Conservation (phyloP, 2,888 invertebrate species). For the Rosalia funebris region DNA sequence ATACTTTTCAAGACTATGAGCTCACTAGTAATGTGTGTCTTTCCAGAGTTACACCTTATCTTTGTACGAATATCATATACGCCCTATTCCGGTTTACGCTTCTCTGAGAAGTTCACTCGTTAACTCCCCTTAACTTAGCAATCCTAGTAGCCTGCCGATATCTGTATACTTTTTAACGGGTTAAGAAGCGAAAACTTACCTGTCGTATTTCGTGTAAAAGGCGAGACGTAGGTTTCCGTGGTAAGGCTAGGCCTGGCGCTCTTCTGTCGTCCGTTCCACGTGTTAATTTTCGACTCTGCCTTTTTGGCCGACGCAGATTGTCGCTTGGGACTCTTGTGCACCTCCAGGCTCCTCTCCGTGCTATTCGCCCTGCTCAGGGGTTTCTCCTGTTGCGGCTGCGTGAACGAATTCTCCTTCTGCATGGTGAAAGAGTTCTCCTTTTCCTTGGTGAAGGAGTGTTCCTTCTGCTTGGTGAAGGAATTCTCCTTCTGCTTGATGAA, state of each 20-base stretch:
- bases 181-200: too few relatives aligned
- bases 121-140: too few relatives aligned
- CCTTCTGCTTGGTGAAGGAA: conserved; percentile 7
- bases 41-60: too few relatives aligned
- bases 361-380: conserved; percentile 59
- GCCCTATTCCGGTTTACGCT: too few relatives aligned
- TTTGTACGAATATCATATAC: too few relatives aligned
- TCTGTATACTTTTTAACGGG: too few relatives aligned
- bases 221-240: conserved; percentile 71
- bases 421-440: conserved; percentile 43
- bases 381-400: conserved; percentile 4
- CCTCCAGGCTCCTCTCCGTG: conserved; percentile 57
- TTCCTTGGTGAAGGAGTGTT: conserved; percentile 24
- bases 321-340: conserved; percentile 56
- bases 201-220: conserved; percentile 55
- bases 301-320: conserved; percentile 65
- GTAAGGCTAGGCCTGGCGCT: conserved; percentile 67
- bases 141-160: too few relatives aligned
- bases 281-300: conserved; percentile 63
- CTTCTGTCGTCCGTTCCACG: conserved; percentile 76
- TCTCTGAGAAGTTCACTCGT: too few relatives aligned
- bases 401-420: conserved; percentile 30
- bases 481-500: conserved; percentile 9
- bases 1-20: too few relatives aligned
- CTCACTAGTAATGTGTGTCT: too few relatives aligned